Base-by-base conservation (phyloP, 2,888 invertebrate species). In the Drosophila falleni region DNA sequence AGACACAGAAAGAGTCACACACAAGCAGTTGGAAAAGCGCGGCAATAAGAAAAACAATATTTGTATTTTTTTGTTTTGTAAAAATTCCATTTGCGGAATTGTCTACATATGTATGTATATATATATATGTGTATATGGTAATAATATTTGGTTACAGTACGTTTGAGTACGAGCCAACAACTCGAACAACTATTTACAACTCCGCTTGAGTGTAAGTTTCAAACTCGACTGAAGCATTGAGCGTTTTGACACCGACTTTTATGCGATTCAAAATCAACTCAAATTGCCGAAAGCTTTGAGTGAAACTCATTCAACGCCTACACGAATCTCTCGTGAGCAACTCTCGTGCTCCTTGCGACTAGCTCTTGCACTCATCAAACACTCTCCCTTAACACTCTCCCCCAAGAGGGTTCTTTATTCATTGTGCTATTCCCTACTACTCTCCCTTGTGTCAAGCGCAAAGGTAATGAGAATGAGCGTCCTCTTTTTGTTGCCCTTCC, bases 161-260 rank as follows among this genome's bases (percentile, higher is more conserved):
- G 89, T 91, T 91, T 92, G 92, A 92, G 92, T 92, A 90, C 92
- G 92, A 92, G 92, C 91, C 89, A 90, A 90, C 89, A 89, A 90
- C 91, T 90, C 91, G 91, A 86, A 90, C 83, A 66, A 74, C 89
- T 88, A 89, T 90, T 89, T 88, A 89, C 85, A 90, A 90, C 90
- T 91, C 91, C 91, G 87, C 91, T 87, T 90, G 85, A 90, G 91
- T 89, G 90, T 90, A 92, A 92, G 92, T 92, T 91, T 91, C 90
- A 91, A 92, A 92, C 93, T 92, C 92, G 93, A 92, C 92, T 92
- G 89, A 92, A 89, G 90, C 86, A 64, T 79, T 79, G 78, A 78
- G 81, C 90, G 89, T 74, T 83, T 87, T 87, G 80, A 33, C 53
- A 60, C 68, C 81, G 75, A 71, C 89, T 91, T 91, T 91, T 86